These are phyloP conservation scores for Drosophila kikkawai DNA, from an alignment of 1,140 invertebrate species.

Conservation along the genomic window DNA sequence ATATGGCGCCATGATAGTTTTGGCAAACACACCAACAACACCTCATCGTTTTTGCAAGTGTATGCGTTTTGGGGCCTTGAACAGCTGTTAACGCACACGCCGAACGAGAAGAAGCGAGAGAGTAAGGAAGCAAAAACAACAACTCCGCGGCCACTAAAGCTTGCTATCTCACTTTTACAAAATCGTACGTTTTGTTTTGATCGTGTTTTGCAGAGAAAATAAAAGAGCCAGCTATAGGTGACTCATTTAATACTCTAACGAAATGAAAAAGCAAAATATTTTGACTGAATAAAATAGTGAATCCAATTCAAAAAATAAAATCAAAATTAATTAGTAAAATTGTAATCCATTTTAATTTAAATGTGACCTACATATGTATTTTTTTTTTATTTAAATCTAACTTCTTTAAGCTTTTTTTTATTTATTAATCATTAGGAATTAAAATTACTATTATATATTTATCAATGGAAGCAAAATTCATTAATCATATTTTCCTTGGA, in stretches of 20 bases:
- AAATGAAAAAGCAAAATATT: not conserved
- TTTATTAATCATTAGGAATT: not conserved
- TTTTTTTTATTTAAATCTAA: too few species aligned
- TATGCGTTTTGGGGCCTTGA: slow-evolving; percentile 49
- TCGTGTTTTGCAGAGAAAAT: slow-evolving; percentile 51
- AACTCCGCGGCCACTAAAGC: slow-evolving; percentile 26
- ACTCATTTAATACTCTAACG: slow-evolving; percentile 5
- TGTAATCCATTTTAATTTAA: not conserved
- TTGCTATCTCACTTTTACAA: slow-evolving; percentile 76
- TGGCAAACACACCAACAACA: slow-evolving; percentile 6
- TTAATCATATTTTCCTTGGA: not conserved
- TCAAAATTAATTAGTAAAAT: not conserved
- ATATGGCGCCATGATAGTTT: slow-evolving; percentile 35
- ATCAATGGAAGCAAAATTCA: too few species aligned
- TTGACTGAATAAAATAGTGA: not conserved
- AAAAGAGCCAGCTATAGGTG: slow-evolving; percentile 4
- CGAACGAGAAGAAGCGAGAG: slow-evolving; percentile 20
- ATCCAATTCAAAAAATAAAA: too few species aligned
- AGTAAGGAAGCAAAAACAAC: slow-evolving; percentile 16
- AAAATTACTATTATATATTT: too few species aligned
- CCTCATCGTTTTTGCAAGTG: slow-evolving; percentile 2
- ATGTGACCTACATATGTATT: too few species aligned
- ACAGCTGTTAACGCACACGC: slow-evolving; percentile 65
- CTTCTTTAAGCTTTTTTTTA: not conserved
- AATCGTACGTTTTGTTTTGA: slow-evolving; percentile 83